Percentiles rank a stretch among this genome's conserved stretches.
These are phyloP conservation scores for Druon quercuslanigerum DNA, from an alignment of 1,140 invertebrate species.

Conservation along the genomic window DNA sequence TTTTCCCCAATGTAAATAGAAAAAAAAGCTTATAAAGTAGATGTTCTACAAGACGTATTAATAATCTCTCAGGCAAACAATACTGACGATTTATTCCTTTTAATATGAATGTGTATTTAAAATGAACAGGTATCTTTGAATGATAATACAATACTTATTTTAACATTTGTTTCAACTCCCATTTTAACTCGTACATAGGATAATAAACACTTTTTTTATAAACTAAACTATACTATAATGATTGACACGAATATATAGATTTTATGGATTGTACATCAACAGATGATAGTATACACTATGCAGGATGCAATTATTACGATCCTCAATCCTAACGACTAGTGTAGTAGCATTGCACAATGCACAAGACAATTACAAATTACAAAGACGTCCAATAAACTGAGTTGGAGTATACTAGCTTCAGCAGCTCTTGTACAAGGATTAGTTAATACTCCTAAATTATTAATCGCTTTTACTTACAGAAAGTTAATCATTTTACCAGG, in stretches of 20 bases:
- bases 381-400: slow-evolving; percentile 59
- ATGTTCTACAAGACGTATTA: too few species aligned
- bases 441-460: slow-evolving; percentile 60
- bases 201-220: too few species aligned
- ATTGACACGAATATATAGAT: background rate
- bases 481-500: slow-evolving; percentile 51
- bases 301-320: slow-evolving; percentile 38
- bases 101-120: too few species aligned
- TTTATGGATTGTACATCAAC: background rate
- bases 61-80: too few species aligned
- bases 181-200: too few species aligned
- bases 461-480: slow-evolving; percentile 27
- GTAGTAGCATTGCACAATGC: slow-evolving; percentile 26
- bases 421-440: slow-evolving; percentile 44
- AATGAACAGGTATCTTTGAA: too few species aligned
- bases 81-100: too few species aligned
- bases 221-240: background rate
- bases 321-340: slow-evolving; percentile 48
- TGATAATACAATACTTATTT: too few species aligned
- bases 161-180: too few species aligned
- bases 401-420: slow-evolving; percentile 46
- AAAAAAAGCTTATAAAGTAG: too few species aligned
- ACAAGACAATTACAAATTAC: slow-evolving; percentile 62
- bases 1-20: too few species aligned
- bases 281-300: background rate